Evolutionary conservation across 2,888 invertebrate species (phyloP).

Genomic region (Cataglyphis altisquamis): DNA sequence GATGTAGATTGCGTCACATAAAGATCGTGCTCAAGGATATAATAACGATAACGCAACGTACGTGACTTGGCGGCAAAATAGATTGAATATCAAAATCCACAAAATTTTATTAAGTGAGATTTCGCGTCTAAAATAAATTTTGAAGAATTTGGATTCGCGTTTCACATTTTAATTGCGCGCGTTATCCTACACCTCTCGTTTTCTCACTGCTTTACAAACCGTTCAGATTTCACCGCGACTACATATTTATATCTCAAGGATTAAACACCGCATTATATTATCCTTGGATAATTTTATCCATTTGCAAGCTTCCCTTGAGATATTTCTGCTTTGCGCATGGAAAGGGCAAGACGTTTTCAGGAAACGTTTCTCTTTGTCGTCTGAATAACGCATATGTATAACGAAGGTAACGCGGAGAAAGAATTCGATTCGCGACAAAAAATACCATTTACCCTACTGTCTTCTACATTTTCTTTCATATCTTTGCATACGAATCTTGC

Average conservation of each 20-base stretch:
- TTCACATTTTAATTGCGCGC: neutral
- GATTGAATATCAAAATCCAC: constrained; percentile 6
- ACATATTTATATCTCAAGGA: constrained; percentile 13
- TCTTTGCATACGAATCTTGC: constrained; percentile 8
- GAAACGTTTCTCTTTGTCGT: constrained; percentile 30
- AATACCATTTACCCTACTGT: constrained; percentile 46
- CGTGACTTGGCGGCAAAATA: neutral
- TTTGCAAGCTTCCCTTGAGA: neutral
- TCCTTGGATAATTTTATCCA: neutral
- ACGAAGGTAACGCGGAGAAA: constrained; percentile 36
- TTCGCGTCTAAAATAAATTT: constrained; percentile 18
- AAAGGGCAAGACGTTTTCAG: constrained; percentile 50
- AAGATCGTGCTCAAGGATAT: constrained; percentile 1
- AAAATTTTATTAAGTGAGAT: constrained; percentile 13
- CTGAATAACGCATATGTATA: constrained; percentile 40
- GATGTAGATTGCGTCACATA: constrained; percentile 33
- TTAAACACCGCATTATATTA: neutral
- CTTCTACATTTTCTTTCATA: constrained; percentile 20
- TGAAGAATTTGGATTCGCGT: neutral
- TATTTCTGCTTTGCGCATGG: neutral
- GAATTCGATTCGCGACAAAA: constrained; percentile 48
- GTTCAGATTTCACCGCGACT: constrained; percentile 12
- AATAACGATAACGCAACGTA: constrained; percentile 26
- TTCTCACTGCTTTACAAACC: neutral
- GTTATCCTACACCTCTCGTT: neutral